Percentiles rank a stretch among this genome's conserved stretches.
Evolutionary conservation across 1,140 invertebrate species (phyloP).

Genomic region (Papilio aristodemus): DNA sequence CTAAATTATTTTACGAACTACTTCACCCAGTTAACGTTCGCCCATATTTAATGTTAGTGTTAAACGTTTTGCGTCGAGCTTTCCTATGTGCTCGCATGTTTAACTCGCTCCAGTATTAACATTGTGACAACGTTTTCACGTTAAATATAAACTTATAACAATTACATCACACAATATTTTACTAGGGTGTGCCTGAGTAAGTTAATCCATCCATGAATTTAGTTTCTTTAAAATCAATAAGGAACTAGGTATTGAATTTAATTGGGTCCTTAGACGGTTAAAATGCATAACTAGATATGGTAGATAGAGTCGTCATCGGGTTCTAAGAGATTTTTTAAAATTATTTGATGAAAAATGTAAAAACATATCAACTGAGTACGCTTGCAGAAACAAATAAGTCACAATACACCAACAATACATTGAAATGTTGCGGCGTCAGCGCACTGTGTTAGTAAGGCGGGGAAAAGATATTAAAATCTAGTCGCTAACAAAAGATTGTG

Average conservation of each 20-base stretch:
- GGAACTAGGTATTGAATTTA: no score
- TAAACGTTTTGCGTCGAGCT: conserved; percentile 18
- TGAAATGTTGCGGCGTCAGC: conserved; percentile 6
- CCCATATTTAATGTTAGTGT: conserved; percentile 22
- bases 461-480: conserved; percentile 30
- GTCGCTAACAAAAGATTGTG: conserved; percentile 44
- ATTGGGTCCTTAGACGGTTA: no score
- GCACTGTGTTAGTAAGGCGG: conserved; percentile 1
- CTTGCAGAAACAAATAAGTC: background rate
- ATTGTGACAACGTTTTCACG: background rate
- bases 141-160: no score
- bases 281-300: no score
- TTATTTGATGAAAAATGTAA: no score
- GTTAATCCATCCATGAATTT: no score
- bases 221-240: no score
- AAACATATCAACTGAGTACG: no score
- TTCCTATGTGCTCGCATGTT: background rate
- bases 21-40: conserved; percentile 32
- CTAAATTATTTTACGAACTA: conserved; percentile 33
- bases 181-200: no score
- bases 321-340: no score
- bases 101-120: background rate
- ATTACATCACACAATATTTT: no score
- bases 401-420: conserved; percentile 8
- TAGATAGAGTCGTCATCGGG: no score